Percentiles rank a stretch among this genome's conserved stretches.
Conservation (phyloP, 1,140 invertebrate species). For the Cheumatopsyche charites region DNA sequence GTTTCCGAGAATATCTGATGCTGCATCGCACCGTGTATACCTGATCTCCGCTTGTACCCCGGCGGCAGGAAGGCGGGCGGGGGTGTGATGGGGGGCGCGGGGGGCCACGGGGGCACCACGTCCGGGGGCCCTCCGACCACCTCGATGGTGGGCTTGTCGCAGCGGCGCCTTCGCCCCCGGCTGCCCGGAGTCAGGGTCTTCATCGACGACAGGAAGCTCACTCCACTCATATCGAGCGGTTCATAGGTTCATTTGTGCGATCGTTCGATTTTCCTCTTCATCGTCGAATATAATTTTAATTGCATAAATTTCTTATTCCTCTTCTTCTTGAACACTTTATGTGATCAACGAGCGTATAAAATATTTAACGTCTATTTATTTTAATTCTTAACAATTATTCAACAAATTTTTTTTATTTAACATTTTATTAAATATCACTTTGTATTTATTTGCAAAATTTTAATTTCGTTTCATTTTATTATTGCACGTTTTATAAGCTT, state of each 20-base stretch:
- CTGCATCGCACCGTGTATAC: conserved; percentile 24
- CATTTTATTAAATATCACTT: conserved; percentile 20
- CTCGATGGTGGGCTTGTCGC: conserved; percentile 66
- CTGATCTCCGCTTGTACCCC: conserved; percentile 52
- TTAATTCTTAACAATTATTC: conserved; percentile 13
- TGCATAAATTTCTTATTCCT: too few relatives aligned
- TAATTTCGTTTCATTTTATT: background rate
- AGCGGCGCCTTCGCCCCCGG: conserved; percentile 64
- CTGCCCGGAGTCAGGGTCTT: conserved; percentile 71
- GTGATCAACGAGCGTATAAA: too few relatives aligned
- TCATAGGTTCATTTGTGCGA: background rate
- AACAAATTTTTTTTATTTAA: conserved; percentile 17
- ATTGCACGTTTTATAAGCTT: conserved; percentile 7
- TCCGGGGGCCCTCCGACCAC: conserved; percentile 60
- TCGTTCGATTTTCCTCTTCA: too few relatives aligned
- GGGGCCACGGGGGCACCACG: conserved; percentile 59
- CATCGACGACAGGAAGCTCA: conserved; percentile 66
- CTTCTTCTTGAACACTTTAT: too few relatives aligned
- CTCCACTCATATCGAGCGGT: conserved; percentile 63
- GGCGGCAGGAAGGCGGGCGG: conserved; percentile 58
- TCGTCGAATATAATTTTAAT: too few relatives aligned
- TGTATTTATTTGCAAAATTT: background rate
- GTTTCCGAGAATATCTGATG: too few relatives aligned
- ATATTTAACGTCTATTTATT: too few relatives aligned
- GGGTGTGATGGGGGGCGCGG: conserved; percentile 59